Evolutionary conservation across 2,888 invertebrate genomes (phyloP).

Genomic region (Idaea dimidiata): DNA sequence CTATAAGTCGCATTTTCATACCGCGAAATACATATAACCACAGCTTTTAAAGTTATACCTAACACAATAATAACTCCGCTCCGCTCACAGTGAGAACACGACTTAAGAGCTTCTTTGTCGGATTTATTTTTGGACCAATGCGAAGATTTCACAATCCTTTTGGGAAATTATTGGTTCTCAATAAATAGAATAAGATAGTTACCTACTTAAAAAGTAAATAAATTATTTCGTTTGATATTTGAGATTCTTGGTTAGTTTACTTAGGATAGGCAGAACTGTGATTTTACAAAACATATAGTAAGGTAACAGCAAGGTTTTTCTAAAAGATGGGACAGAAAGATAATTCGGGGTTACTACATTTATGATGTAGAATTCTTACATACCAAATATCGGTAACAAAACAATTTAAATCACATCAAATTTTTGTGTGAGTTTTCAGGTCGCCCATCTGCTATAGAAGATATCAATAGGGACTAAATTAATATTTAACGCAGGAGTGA

Average conservation of each 20-base stretch:
- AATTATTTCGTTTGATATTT: background rate
- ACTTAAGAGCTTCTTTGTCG: background rate
- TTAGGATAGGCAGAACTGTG: background rate
- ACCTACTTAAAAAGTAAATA: background rate
- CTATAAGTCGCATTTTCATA: no score
- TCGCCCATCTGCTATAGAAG: no score
- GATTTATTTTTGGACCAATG: background rate
- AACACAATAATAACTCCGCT: no score
- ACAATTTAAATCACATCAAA: no score
- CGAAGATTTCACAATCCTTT: background rate
- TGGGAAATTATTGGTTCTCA: background rate
- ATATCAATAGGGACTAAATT: no score
- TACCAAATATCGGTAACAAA: background rate
- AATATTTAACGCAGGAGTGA: no score
- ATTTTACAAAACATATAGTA: background rate
- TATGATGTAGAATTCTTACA: background rate
- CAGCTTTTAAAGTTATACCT: no score
- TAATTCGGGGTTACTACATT: background rate
- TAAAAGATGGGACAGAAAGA: background rate
- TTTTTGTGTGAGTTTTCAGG: no score
- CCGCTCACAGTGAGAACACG: no score
- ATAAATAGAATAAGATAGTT: constrained; percentile 1
- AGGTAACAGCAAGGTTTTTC: background rate
- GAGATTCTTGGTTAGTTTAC: background rate
- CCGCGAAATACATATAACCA: no score